Percentiles rank a stretch among this genome's conserved stretches.
phyloP scores from a whole-genome alignment of 2,113 vertebrate species.

The Glaucidium brasilianum region DNA sequence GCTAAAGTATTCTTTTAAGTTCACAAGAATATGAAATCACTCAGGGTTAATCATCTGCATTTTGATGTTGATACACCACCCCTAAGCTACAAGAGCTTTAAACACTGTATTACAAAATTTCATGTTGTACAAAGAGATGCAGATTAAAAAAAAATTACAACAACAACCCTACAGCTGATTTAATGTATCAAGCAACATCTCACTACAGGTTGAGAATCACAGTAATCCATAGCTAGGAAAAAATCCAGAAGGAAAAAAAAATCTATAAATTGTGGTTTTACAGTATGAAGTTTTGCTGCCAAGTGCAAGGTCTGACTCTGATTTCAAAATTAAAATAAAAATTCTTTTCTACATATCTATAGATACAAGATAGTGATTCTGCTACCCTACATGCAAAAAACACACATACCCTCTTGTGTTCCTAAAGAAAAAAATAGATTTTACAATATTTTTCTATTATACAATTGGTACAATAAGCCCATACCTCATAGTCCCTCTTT shows the following conservation, averaged over 20 bases:
- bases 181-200: neutral
- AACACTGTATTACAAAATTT: neutral
- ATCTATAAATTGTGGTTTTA: neutral
- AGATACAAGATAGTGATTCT: neutral
- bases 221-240: neutral
- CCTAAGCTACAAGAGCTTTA: neutral
- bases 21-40: neutral
- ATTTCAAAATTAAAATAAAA: neutral
- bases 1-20: neutral
- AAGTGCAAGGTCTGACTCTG: neutral
- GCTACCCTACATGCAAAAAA: neutral
- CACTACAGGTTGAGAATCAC: neutral
- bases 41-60: neutral
- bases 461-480: neutral
- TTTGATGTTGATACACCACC: neutral
- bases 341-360: neutral
- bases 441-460: neutral
- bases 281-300: neutral
- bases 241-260: neutral
- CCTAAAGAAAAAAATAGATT: neutral
- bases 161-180: neutral
- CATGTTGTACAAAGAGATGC: neutral
- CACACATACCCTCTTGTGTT: rapidly evolving
- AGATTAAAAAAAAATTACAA: neutral
- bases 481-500: neutral